Evolutionary conservation across 2,888 invertebrate species (phyloP).

Genomic region (Diarsia brunnea): DNA sequence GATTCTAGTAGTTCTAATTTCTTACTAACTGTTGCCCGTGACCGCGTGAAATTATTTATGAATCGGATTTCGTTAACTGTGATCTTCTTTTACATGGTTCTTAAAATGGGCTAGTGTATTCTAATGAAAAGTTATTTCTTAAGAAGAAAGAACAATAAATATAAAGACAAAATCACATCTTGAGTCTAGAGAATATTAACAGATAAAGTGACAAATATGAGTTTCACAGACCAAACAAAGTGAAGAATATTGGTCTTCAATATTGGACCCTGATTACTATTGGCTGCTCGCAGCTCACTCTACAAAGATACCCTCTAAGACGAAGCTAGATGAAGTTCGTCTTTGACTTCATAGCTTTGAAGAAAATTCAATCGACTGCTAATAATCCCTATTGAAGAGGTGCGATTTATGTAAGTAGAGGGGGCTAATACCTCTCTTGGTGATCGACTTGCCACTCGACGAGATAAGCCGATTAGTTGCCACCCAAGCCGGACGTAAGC

Average conservation of each 20-base stretch:
- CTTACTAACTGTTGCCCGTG: too few species aligned
- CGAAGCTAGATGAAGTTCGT: conserved; percentile 18
- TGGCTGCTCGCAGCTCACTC: background rate
- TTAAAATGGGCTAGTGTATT: background rate
- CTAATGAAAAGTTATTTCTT: background rate
- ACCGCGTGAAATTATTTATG: too few species aligned
- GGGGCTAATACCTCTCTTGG: conserved; percentile 19
- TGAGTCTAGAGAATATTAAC: too few species aligned
- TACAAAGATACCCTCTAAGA: conserved; percentile 5
- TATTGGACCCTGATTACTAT: background rate
- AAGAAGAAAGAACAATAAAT: background rate
- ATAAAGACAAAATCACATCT: background rate
- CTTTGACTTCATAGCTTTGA: conserved; percentile 25
- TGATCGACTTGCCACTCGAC: conserved; percentile 40
- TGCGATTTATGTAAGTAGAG: conserved; percentile 33
- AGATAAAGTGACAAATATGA: too few species aligned
- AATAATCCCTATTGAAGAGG: conserved; percentile 47
- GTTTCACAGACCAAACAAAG: background rate
- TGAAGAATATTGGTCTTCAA: background rate
- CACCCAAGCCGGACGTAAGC: conserved; percentile 41
- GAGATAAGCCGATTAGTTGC: conserved; percentile 50
- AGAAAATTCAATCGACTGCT: conserved; percentile 47
- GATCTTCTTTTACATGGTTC: background rate
- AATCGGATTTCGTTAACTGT: background rate
- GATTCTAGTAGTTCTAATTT: background rate